phyloP scores from a whole-genome alignment of 2,797 vertebrate genomes.

The Sebastiscus tertius region DNA sequence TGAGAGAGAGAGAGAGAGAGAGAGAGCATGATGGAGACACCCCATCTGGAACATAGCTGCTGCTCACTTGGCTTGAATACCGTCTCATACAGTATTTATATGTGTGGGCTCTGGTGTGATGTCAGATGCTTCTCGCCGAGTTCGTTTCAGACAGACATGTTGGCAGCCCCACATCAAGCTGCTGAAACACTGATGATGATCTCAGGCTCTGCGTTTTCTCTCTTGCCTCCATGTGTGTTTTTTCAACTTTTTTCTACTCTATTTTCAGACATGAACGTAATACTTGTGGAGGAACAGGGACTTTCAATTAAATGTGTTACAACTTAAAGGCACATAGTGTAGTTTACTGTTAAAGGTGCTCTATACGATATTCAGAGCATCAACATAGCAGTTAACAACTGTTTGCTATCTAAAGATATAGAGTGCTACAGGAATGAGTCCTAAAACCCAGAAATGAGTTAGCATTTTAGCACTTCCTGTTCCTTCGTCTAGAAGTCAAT shows the following conservation, averaged over 20 bases:
- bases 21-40: conserved; percentile 44
- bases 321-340: not conserved
- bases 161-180: conserved; percentile 37
- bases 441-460: no score
- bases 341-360: not conserved
- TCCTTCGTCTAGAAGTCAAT: rapidly evolving
- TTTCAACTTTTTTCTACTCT: not conserved
- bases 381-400: no score
- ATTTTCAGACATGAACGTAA: no score
- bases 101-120: conserved; percentile 63
- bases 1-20: not conserved
- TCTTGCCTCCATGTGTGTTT: not conserved
- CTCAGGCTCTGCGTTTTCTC: not conserved
- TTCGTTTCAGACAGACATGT: conserved; percentile 30
- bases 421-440: no score
- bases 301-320: not conserved
- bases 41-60: conserved; percentile 63
- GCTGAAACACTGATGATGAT: not conserved
- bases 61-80: conserved; percentile 66
- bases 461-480: no score
- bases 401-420: no score
- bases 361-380: no score
- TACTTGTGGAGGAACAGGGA: no score
- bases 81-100: conserved; percentile 55
- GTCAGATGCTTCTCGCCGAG: conserved; percentile 50